Percentiles rank a stretch among this genome's conserved stretches.
phyloP scores from a whole-genome alignment of 2,888 invertebrate genomes.

The Polydrusus cervinus region DNA sequence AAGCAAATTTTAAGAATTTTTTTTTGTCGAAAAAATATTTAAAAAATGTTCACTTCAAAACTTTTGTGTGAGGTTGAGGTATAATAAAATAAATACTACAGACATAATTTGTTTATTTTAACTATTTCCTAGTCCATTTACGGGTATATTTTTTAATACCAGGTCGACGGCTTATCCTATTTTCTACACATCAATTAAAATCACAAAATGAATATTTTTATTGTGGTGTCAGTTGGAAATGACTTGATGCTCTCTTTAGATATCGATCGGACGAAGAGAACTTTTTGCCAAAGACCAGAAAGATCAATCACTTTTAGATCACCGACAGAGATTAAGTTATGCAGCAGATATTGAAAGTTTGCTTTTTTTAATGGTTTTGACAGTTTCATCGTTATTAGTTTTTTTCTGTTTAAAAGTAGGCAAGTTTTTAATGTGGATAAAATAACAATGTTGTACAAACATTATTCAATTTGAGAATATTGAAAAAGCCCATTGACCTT shows the following conservation, averaged over 20 bases:
- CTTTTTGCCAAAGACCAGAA: constrained; percentile 45
- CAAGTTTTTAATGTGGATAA: constrained; percentile 2
- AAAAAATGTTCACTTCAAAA: no score
- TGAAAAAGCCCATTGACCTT: no score
- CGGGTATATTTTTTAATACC: background rate
- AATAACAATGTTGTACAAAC: no score
- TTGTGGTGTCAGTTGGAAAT: constrained; percentile 47
- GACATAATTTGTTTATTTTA: no score
- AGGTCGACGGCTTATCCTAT: background rate
- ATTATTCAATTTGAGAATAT: no score
- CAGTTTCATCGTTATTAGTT: constrained; percentile 46
- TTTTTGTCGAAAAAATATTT: no score
- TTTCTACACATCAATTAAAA: constrained; percentile 36
- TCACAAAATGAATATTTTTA: constrained; percentile 42
- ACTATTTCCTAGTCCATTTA: no score
- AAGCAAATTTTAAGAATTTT: no score
- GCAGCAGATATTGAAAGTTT: constrained; percentile 47
- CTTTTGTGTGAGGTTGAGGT: no score
- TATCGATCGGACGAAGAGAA: constrained; percentile 31
- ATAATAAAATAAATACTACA: no score
- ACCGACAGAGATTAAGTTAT: constrained; percentile 43
- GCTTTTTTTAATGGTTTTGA: constrained; percentile 45
- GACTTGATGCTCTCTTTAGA: constrained; percentile 34
- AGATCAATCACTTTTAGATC: constrained; percentile 52
- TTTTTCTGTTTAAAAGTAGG: constrained; percentile 28